Evolutionary conservation across 2,888 invertebrate species (phyloP).

Genomic region (Asteroscopus sphinx): DNA sequence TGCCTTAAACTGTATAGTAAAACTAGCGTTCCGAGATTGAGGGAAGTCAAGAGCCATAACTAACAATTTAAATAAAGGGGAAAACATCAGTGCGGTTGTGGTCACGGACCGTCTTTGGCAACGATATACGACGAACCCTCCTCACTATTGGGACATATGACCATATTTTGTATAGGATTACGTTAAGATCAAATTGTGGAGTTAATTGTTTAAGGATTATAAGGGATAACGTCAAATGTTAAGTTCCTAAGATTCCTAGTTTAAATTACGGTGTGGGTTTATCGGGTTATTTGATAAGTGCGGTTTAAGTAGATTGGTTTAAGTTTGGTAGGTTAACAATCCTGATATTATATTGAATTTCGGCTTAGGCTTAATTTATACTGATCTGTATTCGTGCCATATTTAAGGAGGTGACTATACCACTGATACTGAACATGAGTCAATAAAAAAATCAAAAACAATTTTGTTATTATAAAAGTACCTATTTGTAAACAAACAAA

Average conservation of each 20-base stretch:
- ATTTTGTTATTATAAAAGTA: too few species aligned
- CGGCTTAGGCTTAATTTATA: neutral
- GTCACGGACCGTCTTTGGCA: constrained; percentile 55
- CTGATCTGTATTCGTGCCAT: too few species aligned
- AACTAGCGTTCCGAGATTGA: constrained; percentile 23
- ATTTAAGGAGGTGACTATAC: too few species aligned
- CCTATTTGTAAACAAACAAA: too few species aligned
- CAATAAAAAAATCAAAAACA: too few species aligned
- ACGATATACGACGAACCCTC: constrained; percentile 59
- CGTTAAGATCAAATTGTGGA: constrained; percentile 57
- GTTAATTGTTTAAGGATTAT: constrained; percentile 61
- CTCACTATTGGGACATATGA: constrained; percentile 56
- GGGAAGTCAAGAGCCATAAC: constrained; percentile 32
- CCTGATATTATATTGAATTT: neutral
- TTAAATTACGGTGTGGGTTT: constrained; percentile 42
- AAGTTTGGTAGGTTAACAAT: constrained; percentile 1
- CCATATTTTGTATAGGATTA: constrained; percentile 63
- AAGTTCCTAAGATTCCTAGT: constrained; percentile 46
- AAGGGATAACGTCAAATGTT: constrained; percentile 46
- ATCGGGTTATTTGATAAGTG: too few species aligned
- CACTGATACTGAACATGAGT: too few species aligned
- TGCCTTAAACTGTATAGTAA: too few species aligned
- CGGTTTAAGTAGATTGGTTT: constrained; percentile 13
- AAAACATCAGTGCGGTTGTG: constrained; percentile 46
- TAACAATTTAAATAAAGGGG: constrained; percentile 57